phyloP scores from a whole-genome alignment of 2,113 vertebrate genomes.

The Euleptes europaea region DNA sequence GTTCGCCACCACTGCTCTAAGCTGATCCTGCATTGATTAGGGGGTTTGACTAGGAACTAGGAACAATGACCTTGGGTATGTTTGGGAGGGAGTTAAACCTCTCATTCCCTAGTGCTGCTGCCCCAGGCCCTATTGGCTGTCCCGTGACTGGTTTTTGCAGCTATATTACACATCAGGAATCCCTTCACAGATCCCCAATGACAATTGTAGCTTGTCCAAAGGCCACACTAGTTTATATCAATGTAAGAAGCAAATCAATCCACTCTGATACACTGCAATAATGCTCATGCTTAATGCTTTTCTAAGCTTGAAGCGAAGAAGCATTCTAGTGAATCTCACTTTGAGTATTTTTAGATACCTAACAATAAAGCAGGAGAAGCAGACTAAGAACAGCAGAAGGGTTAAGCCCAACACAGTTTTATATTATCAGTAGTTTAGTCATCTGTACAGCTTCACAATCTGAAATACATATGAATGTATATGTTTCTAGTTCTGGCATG shows the following conservation, averaged over 20 bases:
- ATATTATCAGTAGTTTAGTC: neutral
- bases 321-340: neutral
- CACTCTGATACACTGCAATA: neutral
- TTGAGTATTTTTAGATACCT: neutral
- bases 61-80: too few relatives aligned
- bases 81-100: too few relatives aligned
- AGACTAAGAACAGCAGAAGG: neutral
- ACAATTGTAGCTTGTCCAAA: too few relatives aligned
- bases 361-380: neutral
- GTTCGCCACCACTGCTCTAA: too few relatives aligned
- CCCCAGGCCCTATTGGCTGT: too few relatives aligned
- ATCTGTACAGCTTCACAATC: neutral
- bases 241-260: neutral
- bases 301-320: neutral
- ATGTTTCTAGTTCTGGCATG: neutral
- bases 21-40: too few relatives aligned
- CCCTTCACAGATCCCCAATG: too few relatives aligned
- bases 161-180: too few relatives aligned
- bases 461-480: neutral
- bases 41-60: too few relatives aligned
- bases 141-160: too few relatives aligned
- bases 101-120: too few relatives aligned
- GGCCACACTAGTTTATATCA: neutral
- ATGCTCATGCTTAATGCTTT: neutral
- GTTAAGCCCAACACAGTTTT: neutral